Conservation (phyloP, 2,797 vertebrate genomes). For the Leuciscus waleckii region DNA sequence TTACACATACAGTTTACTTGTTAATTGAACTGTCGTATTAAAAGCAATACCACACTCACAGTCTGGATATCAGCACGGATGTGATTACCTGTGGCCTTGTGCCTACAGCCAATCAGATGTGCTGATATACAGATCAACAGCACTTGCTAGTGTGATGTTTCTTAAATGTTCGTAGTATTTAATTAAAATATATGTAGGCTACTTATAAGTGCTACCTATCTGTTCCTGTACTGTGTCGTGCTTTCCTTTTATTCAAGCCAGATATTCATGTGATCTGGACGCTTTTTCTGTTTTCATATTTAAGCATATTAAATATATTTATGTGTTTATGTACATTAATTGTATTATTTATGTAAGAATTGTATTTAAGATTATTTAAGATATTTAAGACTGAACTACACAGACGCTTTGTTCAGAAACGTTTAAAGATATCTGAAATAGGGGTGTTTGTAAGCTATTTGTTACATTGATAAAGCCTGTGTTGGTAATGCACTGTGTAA, state of each 20-base stretch:
- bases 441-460: background rate
- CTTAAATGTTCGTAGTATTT: conserved; percentile 65
- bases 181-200: conserved; percentile 55
- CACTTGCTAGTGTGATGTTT: conserved; percentile 2
- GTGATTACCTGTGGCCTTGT: background rate
- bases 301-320: conserved; percentile 12
- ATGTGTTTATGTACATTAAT: conserved; percentile 26
- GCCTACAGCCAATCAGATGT: background rate
- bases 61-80: conserved; percentile 12
- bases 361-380: background rate
- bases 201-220: conserved; percentile 23
- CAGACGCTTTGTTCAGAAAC: conserved; percentile 16
- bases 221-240: conserved; percentile 1
- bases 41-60: background rate
- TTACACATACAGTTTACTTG: background rate
- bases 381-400: background rate
- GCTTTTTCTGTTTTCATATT: conserved; percentile 23
- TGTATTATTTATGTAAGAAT: conserved; percentile 12
- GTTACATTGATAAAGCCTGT: background rate
- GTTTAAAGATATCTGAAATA: conserved; percentile 7
- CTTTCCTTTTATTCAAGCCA: conserved; percentile 10
- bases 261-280: conserved; percentile 18
- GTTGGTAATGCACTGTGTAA: conserved; percentile 18
- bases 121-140: background rate
- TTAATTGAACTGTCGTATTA: background rate